These are phyloP conservation scores for Theretra japonica DNA, from an alignment of 2,888 invertebrate genomes.

Conservation along the genomic window DNA sequence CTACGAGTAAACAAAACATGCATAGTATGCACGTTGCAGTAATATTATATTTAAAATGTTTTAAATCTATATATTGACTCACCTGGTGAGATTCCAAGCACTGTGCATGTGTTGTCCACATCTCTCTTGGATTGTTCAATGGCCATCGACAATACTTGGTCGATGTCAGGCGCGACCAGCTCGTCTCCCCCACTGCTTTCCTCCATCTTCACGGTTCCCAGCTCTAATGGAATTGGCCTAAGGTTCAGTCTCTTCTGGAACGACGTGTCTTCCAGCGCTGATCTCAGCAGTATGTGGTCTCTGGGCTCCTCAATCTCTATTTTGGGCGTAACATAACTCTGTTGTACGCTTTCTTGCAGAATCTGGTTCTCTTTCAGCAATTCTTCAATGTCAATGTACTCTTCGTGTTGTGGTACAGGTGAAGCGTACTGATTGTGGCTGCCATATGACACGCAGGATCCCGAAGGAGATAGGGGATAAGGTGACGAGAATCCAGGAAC, in stretches of 20 bases:
- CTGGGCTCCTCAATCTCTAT: conserved; percentile 84
- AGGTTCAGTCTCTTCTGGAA: conserved; percentile 94
- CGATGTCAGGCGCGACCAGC: conserved; percentile 90
- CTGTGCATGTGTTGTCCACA: conserved; percentile 92
- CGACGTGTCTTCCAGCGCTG: conserved; percentile 92
- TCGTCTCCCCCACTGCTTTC: conserved; percentile 86
- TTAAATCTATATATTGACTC: conserved; percentile 64
- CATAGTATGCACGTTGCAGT: too few species aligned
- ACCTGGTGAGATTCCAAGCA: conserved; percentile 95
- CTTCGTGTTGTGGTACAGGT: conserved; percentile 85
- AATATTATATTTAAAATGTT: too few species aligned
- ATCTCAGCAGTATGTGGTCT: conserved; percentile 91
- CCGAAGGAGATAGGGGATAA: conserved; percentile 84
- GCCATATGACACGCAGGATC: conserved; percentile 82
- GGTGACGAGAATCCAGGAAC: conserved; percentile 81
- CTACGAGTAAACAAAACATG: too few species aligned
- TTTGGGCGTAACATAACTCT: conserved; percentile 80
- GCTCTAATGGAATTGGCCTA: conserved; percentile 89
- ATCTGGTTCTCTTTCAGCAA: conserved; percentile 84
- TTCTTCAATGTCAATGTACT: conserved; percentile 86
- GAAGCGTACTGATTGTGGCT: conserved; percentile 84
- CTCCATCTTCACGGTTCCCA: conserved; percentile 88
- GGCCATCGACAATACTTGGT: conserved; percentile 92
- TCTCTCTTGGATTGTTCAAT: conserved; percentile 94
- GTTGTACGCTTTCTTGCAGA: conserved; percentile 77